These are phyloP conservation scores for Musca vetustissima DNA, from an alignment of 1,140 invertebrate genomes.

Conservation along the genomic window DNA sequence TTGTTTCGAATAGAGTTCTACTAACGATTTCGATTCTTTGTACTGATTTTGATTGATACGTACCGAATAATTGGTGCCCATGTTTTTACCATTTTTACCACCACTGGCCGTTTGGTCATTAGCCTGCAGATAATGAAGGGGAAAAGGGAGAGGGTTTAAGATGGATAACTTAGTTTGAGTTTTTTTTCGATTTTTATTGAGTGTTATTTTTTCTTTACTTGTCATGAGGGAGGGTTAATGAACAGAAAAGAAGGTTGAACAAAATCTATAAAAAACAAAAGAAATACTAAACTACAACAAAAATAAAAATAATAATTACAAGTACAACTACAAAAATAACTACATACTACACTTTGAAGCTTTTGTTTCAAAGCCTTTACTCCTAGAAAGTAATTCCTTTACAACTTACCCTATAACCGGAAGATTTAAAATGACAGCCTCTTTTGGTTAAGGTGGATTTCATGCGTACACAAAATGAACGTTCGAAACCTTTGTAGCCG, in stretches of 20 bases:
- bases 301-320: too few species aligned
- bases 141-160: constrained; percentile 53
- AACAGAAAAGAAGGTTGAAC: neutral
- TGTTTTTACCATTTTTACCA: constrained; percentile 57
- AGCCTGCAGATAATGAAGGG: constrained; percentile 54
- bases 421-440: constrained; percentile 97
- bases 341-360: neutral
- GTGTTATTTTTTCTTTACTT: too few species aligned
- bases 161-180: constrained; percentile 26
- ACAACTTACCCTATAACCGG: constrained; percentile 90
- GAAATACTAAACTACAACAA: neutral
- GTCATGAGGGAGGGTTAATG: constrained; percentile 15
- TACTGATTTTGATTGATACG: constrained; percentile 57
- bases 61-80: constrained; percentile 56
- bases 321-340: neutral
- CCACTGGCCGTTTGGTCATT: constrained; percentile 53
- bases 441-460: constrained; percentile 96
- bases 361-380: neutral
- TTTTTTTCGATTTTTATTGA: too few species aligned
- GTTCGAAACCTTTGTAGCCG: constrained; percentile 81
- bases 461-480: constrained; percentile 95
- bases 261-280: neutral
- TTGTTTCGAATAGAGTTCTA: neutral
- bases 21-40: constrained; percentile 2
- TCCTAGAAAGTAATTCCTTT: neutral